Conservation (phyloP, 2,113 vertebrate genomes). For the Zingel zingel region DNA sequence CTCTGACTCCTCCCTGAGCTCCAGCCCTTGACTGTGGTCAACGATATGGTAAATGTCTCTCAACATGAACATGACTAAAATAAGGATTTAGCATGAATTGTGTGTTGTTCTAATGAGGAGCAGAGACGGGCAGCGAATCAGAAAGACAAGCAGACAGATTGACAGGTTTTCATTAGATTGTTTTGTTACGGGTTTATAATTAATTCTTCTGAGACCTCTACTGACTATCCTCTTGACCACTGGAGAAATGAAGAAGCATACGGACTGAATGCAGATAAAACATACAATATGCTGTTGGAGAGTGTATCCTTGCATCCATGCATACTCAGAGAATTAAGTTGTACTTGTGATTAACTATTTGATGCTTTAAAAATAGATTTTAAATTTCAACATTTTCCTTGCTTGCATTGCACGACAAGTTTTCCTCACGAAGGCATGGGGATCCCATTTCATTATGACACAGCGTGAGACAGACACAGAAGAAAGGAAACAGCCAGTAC, state of each 20-base stretch:
- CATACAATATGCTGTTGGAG: constrained; percentile 31
- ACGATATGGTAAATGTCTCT: constrained; percentile 3
- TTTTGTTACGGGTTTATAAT: constrained; percentile 69
- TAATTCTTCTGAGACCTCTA: constrained; percentile 66
- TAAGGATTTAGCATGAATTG: constrained; percentile 35
- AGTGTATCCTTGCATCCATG: background rate
- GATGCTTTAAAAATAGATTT: constrained; percentile 28
- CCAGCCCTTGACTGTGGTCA: constrained; percentile 1
- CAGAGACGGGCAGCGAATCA: constrained; percentile 20
- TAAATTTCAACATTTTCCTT: constrained; percentile 11
- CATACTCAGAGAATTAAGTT: constrained; percentile 18
- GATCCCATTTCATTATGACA: constrained; percentile 12
- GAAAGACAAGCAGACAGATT: constrained; percentile 49
- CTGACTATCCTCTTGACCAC: constrained; percentile 42
- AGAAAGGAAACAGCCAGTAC: background rate
- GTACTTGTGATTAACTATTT: constrained; percentile 15
- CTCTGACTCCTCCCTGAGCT: background rate
- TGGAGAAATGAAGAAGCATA: constrained; percentile 15
- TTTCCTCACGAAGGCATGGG: background rate
- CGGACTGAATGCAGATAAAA: constrained; percentile 54
- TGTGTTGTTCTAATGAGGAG: constrained; percentile 40
- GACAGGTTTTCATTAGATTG: constrained; percentile 69
- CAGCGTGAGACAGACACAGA: background rate
- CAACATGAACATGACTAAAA: constrained; percentile 32
- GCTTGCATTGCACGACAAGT: too few species aligned